Evolutionary conservation across 2,113 vertebrate species (phyloP).

Genomic region (Tragulus kanchil): DNA sequence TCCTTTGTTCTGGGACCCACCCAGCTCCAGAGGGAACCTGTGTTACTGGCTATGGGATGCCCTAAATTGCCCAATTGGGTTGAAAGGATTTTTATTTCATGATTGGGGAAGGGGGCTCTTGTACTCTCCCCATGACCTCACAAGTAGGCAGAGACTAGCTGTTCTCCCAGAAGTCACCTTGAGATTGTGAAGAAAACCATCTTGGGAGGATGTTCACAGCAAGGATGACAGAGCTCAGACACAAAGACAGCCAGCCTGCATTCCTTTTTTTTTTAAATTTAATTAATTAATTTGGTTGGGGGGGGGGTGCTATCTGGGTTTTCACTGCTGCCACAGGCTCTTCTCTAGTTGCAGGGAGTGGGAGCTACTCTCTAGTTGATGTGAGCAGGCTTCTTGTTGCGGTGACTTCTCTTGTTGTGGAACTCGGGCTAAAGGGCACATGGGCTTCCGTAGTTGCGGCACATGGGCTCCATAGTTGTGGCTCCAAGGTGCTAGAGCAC

Average conservation of each 20-base stretch:
- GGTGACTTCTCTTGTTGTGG: no score
- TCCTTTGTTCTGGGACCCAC: neutral
- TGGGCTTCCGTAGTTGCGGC: no score
- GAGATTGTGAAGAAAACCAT: neutral
- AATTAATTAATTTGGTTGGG: no score
- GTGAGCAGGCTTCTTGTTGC: no score
- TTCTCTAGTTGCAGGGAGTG: no score
- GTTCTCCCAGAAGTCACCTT: neutral
- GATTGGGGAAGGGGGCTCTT: neutral
- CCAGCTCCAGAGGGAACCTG: neutral
- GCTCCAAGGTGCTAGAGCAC: no score
- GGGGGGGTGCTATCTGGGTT: no score
- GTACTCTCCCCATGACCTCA: neutral
- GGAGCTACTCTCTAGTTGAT: no score
- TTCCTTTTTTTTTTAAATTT: neutral
- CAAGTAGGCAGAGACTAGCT: neutral
- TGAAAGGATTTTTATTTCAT: neutral
- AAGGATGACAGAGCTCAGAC: neutral
- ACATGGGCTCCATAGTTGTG: no score
- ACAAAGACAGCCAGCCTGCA: neutral
- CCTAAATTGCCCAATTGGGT: neutral
- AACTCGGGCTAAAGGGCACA: no score
- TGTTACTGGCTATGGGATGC: neutral
- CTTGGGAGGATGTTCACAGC: neutral
- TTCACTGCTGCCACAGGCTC: no score